Evolutionary conservation across 1,140 invertebrate genomes (phyloP), one percentile per base, ranked within the genome.

Genomic region (Apis mellifera): DNA sequence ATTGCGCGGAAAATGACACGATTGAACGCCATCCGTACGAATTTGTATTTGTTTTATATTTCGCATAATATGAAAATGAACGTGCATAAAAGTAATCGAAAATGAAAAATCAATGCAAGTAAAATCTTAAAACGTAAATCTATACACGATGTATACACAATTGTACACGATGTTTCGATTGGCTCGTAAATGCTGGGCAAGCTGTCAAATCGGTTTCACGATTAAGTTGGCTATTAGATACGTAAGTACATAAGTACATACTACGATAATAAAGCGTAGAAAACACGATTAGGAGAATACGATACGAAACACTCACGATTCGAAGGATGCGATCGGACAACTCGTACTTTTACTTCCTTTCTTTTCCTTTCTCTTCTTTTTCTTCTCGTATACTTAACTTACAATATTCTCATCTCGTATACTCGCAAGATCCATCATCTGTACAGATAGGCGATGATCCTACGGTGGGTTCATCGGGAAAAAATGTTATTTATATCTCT

Each of bases 251-350:
- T 77, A 74, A 69, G 57, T 78, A 62, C 23, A 68, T 74, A 85
- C 65, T 68, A 81, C 52, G 42, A 52, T 85, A 74, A 84, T 21
- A 80, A 84, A 84, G 76, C 76, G 75, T 65, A 80, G 15, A 83
- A 85, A 74, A 73, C 74, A 80, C 65, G 42, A 72, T 62, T 73
- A 48, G 9, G 73, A 71, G 15, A 42, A 17, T 19, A 57, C 66
- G 57, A 54, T 32, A 62, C 55, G 68, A 80, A 74, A 74, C 65
- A 59, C 13, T 59, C 32, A 13, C n/a, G 21, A 26, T 55, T 71
- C 66, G 76, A 78, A 32, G 2, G 48, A 71, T 48, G 17, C 55
- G n/a, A 7, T 71, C 52, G 55, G 42, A 26, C 55, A 55, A 52
- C 23, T 23, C 50, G 54, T 32, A 23, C 19, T 55, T 68, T 54